Conservation (phyloP, 2,113 vertebrate genomes). For the Pelvicachromis taeniatus region DNA sequence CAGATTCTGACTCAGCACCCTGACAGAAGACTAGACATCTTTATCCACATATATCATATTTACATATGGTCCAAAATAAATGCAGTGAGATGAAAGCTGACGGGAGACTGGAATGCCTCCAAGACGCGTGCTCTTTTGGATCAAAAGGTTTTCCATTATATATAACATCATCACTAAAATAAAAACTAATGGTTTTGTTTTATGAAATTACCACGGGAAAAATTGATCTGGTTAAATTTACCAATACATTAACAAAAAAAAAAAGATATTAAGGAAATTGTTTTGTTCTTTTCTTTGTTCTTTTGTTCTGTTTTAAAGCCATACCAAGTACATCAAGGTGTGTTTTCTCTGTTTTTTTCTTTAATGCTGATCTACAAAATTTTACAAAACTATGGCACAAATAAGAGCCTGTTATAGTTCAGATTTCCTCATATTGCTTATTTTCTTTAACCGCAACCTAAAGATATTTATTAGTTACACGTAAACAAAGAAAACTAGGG, state of each 20-base stretch:
- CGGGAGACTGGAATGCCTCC: slow-evolving; percentile 21
- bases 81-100: slow-evolving; percentile 33
- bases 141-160: neutral
- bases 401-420: neutral
- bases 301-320: neutral
- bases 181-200: neutral
- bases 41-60: slow-evolving; percentile 38
- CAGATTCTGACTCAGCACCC: slow-evolving; percentile 51
- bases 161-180: neutral
- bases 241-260: neutral
- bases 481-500: neutral
- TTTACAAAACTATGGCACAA: neutral
- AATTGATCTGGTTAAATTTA: neutral
- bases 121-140: neutral
- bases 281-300: neutral
- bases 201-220: neutral
- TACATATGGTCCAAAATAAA: slow-evolving; percentile 35
- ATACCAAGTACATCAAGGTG: neutral
- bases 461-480: neutral
- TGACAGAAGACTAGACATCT: slow-evolving; percentile 32
- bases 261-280: neutral
- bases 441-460: neutral
- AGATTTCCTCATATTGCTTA: neutral
- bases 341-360: neutral
- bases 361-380: neutral